Base-by-base conservation (phyloP, 2,888 invertebrate genomes). In the Euplagia quadripunctaria region DNA sequence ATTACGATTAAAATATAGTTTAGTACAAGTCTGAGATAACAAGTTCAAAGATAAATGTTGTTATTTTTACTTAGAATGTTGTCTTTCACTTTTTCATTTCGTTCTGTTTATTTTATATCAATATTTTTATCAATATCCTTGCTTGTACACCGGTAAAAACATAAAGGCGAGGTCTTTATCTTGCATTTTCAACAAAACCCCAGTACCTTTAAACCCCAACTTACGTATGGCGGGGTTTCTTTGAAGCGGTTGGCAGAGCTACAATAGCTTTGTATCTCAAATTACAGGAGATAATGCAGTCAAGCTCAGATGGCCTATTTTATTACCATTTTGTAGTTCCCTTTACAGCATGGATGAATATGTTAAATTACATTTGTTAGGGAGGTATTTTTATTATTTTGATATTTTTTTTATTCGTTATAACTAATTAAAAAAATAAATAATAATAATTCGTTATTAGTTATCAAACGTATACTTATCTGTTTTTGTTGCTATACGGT, bases 211-310 rank as follows among this genome's bases (percentile, higher is more conserved):
- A 41, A 64, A 64, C 3, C 63, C 7, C 16, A 64, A 42, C 63
- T 16, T 31, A 7, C 16, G 9, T 16, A 64, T 64, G 31, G 31
- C 8, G 14, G 42, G 42, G 16, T 64, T 64, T 42, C 16, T 31
- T 64, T 41, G 14, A n/a, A 43, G 14, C 49, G 46, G 61, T 61
- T 69, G 69, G 69, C 61, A 69, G 20, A 63, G 31, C 16, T 61
- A 46, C 69, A 69, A 63, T 31, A 69, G 31, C 31, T 31, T 61
- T 63, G 61, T 61, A 31, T 69, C 49, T 9, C 46, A 69, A 61
- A 61, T 69, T 61, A 58, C 68, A 52, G 42, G 46, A 43, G 68
- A 69, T 61, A 61, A 61, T 46, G 61, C 61, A 61, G 9, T 20
- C 11, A 12, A 46, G 46, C 31, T 61, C n/a, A 46, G 14, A 69